Base-by-base conservation (phyloP, 2,888 invertebrate genomes). In the Megalurothrips usitatus region DNA sequence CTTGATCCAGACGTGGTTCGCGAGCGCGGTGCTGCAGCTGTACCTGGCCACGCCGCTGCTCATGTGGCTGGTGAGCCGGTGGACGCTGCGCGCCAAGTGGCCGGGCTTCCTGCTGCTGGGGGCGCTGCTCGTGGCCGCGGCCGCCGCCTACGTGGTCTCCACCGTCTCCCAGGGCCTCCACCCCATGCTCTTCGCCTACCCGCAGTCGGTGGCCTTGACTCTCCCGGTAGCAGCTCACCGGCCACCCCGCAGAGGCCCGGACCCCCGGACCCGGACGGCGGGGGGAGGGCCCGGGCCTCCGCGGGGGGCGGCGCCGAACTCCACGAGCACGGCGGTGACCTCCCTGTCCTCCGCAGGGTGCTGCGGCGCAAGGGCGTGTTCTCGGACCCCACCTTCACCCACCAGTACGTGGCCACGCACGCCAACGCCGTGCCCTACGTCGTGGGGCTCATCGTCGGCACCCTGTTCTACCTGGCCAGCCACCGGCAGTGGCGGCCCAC, bases 361-460 rank as follows among this genome's bases (percentile, higher is more conserved):
- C 23, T 68, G 23, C 68, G 68, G 23, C 68, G 23, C 9, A 11
- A n/a, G 68, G 23, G 23, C 23, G 23, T 68, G 23, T 1, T 23
- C 68, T 23, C 68, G n/a, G 68, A 68, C 68, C 19, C 19, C 23
- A 81, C 82, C 1, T 82, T 82, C 82, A 68, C 63, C 11, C 47
- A 58, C 49, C 82, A 82, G 82, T 82, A 82, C 81, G 81, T 81
- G 63, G 81, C 81, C 34, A 82, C 82, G 12, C 82, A 82, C 80
- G 82, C 81, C 75, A 78, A 82, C 17, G 82, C 82, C 23, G 81
- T 82, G 28, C 82, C 82, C 23, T 82, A 82, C 80, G 82, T 82
- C 75, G 81, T 82, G 78, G 82, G 82, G 78, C 82, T 82, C 81
- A 81, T 82, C n/a, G 82, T 81, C 19, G 82, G 82, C 28, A 82